Base-by-base conservation (phyloP, 2,113 vertebrate genomes). In the Paratilapia polleni region DNA sequence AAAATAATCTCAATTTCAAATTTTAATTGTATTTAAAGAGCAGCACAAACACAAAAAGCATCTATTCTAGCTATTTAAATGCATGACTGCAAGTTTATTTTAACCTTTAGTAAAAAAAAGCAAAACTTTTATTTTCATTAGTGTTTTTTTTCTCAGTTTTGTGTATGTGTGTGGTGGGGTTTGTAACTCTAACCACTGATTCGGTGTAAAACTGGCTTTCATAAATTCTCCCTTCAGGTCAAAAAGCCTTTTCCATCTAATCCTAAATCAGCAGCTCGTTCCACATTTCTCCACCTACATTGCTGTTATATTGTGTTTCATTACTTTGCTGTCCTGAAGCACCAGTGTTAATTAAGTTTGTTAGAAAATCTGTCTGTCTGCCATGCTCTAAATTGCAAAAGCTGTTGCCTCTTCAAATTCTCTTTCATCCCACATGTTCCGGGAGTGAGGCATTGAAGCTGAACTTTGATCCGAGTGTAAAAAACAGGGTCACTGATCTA, bases 41-140 rank as follows among this genome's bases (percentile, higher is more conserved):
- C 1, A 2, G 19, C 0, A 2, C 47, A 73, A 73, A 73, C 68
- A 73, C n/a, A 54, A 31, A 14, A 73, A 31, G 52, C 49, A 34
- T 54, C 68, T 73, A 73, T 73, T 54, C 54, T 9, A n/a, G 6
- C 17, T 73, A 73, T 73, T 73, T 73, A 73, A 73, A n/a, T 54
- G 68, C 47, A 73, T 54, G 47, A 73, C 17, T 52, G 19, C 47
- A 73, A 52, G 47, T 73, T 73, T 64, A 41, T 64, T 64, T 22
- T 5, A 64, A 36, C 34, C 34, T 36, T 36, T 36, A 36, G 34
- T 36, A 36, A 36, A 36, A 36, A 73, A n/a, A 34, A 73, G 2
- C 8, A 41, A 41, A 9, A 41, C 9, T 11, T 54, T 52, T 52
- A 8, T 73, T 64, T 64, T 41, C 34, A 41, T 41, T 41, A 14